Evolutionary conservation across 2,888 invertebrate genomes (phyloP), one percentile per base, ranked within the genome.

Genomic region (Acanthosepion esculentum): DNA sequence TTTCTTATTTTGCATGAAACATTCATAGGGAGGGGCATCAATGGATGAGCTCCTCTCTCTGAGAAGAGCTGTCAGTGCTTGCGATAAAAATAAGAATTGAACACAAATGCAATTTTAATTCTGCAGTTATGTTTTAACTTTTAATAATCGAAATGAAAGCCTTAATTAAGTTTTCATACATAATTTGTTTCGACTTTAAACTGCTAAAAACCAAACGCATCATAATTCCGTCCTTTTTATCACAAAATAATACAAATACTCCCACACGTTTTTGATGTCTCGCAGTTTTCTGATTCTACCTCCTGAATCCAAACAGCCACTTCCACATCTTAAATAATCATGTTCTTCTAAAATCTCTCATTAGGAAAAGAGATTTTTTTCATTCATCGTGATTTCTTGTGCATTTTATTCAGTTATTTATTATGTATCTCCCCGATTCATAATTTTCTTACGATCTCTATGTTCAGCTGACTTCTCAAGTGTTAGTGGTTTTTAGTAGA

Each of bases 221-320:
- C n/a, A 78, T 29, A 78, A 78, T 29, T 78, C 5, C 7, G 26
- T 10, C 15, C n/a, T 12, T 33, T 33, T 20, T 59, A 23, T 59
- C 23, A 23, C 59, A 59, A 59, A 59, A 8, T 50, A 50, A 59
- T 78, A 78, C 78, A 12, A 50, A 59, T 78, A 78, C 78, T 78
- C 78, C 78, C 78, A 78, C 78, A 78, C 78, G 78, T 78, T 78
- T 78, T 78, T 78, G 78, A n/a, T n/a, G 59, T 59, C n/a, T 78
- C 78, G n/a, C 78, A 78, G 33, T 78, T 78, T 78, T 78, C 78
- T 33, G n/a, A n/a, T n/a, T 78, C 78, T 33, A 33, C n/a, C n/a
- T n/a, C 15, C 23, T 26, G 7, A 64, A 64, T 26, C 5, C n/a
- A 78, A n/a, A 18, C n/a, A 78, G 15, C 78, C 12, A 5, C 78